Evolutionary conservation across 2,888 invertebrate species (phyloP).

Genomic region (Hirtodrosophila histrioides): DNA sequence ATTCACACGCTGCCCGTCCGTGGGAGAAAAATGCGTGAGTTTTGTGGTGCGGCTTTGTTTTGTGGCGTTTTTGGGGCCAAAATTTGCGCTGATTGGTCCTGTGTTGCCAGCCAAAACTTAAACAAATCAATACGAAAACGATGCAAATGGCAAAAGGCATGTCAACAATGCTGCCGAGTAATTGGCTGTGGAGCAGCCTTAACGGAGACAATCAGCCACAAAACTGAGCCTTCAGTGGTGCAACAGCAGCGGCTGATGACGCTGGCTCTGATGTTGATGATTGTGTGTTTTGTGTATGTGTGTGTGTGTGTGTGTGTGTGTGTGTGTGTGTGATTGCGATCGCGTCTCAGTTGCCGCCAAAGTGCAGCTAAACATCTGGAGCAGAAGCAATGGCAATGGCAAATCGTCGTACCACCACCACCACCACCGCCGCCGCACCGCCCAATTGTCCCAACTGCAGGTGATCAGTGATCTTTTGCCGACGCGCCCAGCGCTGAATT

Average conservation of each 20-base stretch:
- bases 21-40: constrained; percentile 74
- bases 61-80: constrained; percentile 39
- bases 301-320: constrained; percentile 4
- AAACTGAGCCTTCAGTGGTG: not conserved
- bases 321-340: constrained; percentile 57
- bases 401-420: constrained; percentile 15
- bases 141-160: constrained; percentile 79
- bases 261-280: constrained; percentile 71
- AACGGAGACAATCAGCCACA: constrained; percentile 31
- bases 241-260: constrained; percentile 50
- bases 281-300: constrained; percentile 63
- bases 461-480: constrained; percentile 74
- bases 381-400: constrained; percentile 50
- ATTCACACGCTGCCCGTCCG: constrained; percentile 72
- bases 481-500: constrained; percentile 48
- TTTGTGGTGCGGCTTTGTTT: constrained; percentile 26
- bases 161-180: constrained; percentile 76
- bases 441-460: constrained; percentile 46
- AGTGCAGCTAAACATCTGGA: constrained; percentile 79
- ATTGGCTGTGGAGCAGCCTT: constrained; percentile 61
- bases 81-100: constrained; percentile 53
- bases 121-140: constrained; percentile 79
- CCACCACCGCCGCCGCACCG: constrained; percentile 13
- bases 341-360: constrained; percentile 61
- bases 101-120: constrained; percentile 43